Conservation (phyloP, 2,113 vertebrate genomes). For the Plecturocebus donacophilus region DNA sequence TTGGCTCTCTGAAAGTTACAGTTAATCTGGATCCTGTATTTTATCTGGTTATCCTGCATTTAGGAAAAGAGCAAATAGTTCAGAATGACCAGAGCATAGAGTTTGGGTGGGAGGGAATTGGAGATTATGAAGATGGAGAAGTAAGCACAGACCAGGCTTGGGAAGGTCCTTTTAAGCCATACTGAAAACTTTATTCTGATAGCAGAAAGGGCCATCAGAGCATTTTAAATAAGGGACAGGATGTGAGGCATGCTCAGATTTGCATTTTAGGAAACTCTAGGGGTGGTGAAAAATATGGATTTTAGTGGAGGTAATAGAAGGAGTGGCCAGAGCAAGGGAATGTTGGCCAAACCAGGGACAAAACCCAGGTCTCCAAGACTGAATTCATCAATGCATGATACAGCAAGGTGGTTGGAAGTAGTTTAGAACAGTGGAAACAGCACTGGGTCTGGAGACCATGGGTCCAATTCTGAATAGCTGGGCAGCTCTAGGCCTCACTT, state of each 20-base stretch:
- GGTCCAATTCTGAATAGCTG: accelerated
- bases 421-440: neutral
- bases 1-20: neutral
- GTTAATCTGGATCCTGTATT: neutral
- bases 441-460: accelerated
- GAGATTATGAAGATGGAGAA: neutral
- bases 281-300: neutral
- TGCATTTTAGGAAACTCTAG: neutral
- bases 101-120: neutral
- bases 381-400: neutral
- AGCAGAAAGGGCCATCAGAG: neutral
- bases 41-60: neutral
- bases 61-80: neutral
- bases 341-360: neutral
- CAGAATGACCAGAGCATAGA: neutral
- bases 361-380: neutral
- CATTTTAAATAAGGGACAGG: neutral
- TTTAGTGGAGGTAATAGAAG: neutral
- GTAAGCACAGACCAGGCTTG: neutral
- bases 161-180: neutral
- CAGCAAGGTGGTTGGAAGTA: neutral
- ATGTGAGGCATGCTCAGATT: neutral
- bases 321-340: neutral
- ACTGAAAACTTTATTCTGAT: neutral
- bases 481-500: neutral